Evolutionary conservation across 2,888 invertebrate species (phyloP).

Genomic region (Synanthedon andrenaeformis): DNA sequence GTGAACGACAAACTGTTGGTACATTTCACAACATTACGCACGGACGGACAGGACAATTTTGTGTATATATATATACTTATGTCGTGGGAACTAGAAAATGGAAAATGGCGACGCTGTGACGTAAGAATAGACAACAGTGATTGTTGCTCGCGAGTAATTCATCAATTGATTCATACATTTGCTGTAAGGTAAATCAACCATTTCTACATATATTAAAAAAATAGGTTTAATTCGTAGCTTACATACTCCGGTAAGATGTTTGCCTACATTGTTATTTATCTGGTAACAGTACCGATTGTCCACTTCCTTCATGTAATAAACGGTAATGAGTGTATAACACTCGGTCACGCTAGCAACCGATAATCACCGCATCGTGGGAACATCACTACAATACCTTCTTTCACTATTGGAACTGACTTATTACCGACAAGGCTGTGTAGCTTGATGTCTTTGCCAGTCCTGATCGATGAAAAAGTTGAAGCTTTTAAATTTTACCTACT

Average conservation of each 20-base stretch:
- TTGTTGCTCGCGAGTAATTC: conserved; percentile 1
- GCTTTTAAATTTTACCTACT: too few relatives aligned
- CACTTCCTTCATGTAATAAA: conserved; percentile 8
- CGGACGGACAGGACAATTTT: conserved; percentile 2
- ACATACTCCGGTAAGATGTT: not conserved
- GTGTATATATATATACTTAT: conserved; percentile 31
- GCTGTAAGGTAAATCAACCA: too few relatives aligned
- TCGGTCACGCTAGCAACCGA: conserved; percentile 11
- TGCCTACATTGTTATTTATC: not conserved
- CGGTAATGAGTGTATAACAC: conserved; percentile 7
- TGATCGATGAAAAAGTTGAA: not conserved
- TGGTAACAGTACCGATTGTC: conserved; percentile 1
- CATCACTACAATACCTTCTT: conserved; percentile 1
- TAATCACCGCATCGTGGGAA: conserved; percentile 13
- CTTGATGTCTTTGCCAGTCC: not conserved
- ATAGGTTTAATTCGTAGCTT: too few relatives aligned
- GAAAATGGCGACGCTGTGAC: conserved; percentile 10
- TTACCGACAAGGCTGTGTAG: not conserved
- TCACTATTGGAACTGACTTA: not conserved
- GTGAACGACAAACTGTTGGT: conserved; percentile 19
- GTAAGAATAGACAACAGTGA: conserved; percentile 3
- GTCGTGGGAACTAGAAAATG: conserved; percentile 39
- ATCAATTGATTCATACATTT: too few relatives aligned
- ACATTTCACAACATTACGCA: conserved; percentile 21
- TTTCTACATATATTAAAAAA: too few relatives aligned